Conservation (phyloP, 2,797 vertebrate species). For the Nyctibius grandis region DNA sequence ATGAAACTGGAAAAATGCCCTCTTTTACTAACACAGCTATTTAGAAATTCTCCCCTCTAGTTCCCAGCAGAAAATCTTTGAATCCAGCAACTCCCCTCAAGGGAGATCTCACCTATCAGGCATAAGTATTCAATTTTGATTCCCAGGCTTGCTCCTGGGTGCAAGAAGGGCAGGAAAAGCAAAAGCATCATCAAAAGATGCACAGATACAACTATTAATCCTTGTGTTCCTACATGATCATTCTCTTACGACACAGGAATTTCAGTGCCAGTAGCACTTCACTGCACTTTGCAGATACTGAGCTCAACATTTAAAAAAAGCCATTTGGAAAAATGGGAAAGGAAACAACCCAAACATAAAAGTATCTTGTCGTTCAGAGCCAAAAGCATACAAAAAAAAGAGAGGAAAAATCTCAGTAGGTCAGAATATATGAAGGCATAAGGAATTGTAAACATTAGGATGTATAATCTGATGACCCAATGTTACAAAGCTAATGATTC, state of each 20-base stretch:
- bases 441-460: constrained; percentile 12
- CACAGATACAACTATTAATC: not conserved
- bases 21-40: not conserved
- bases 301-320: not conserved
- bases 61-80: not conserved
- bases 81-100: not conserved
- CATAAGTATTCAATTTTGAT: not conserved
- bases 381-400: not conserved
- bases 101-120: not conserved
- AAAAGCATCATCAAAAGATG: not conserved
- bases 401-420: not conserved
- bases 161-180: not conserved
- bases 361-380: not conserved
- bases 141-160: not conserved
- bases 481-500: not conserved
- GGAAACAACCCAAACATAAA: not conserved
- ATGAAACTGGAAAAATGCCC: not conserved
- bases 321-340: not conserved
- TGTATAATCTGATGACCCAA: not conserved
- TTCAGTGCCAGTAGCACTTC: not conserved
- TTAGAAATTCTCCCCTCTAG: not conserved
- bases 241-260: not conserved
- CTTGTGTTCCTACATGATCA: not conserved
- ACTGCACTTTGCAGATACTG: not conserved
- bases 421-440: not conserved